A percentile compares a stretch with the other conserved stretches of the same genome.
These are phyloP conservation scores for Oncopeltus fasciatus DNA, from an alignment of 1,140 invertebrate genomes.

Conservation along the genomic window DNA sequence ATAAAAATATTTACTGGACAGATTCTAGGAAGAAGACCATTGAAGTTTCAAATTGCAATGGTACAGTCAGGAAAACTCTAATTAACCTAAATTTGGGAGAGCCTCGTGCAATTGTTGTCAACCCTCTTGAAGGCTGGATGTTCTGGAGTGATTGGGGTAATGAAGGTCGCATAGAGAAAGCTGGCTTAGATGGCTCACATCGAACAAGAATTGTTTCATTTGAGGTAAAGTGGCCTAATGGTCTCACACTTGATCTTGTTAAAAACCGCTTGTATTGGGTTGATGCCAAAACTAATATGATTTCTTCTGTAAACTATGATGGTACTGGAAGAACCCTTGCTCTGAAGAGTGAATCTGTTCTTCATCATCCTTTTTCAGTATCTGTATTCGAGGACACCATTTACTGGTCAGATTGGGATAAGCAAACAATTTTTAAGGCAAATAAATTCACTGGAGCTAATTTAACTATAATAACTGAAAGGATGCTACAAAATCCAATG, in stretches of 20 bases:
- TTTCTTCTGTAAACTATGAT: slow-evolving; percentile 76
- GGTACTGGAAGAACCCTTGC: slow-evolving; percentile 54
- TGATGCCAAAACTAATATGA: slow-evolving; percentile 81
- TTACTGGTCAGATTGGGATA: slow-evolving; percentile 96
- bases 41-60: slow-evolving; percentile 74
- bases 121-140: slow-evolving; percentile 89
- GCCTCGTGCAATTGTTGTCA: slow-evolving; percentile 85
- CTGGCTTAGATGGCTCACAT: slow-evolving; percentile 87
- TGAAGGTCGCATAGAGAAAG: slow-evolving; percentile 75
- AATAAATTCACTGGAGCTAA: slow-evolving; percentile 88
- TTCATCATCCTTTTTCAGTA: slow-evolving; percentile 84
- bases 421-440: slow-evolving; percentile 77
- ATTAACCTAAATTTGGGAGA: slow-evolving; percentile 74
- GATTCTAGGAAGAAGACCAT: slow-evolving; percentile 84
- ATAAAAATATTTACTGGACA: slow-evolving; percentile 85
- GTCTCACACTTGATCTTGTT: slow-evolving; percentile 76
- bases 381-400: slow-evolving; percentile 84
- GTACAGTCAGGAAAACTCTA: slow-evolving; percentile 74
- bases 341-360: slow-evolving; percentile 50
- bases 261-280: slow-evolving; percentile 81
- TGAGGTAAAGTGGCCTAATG: slow-evolving; percentile 92
- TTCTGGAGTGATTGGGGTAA: slow-evolving; percentile 96
- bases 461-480: slow-evolving; percentile 52
- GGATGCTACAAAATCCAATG: slow-evolving; percentile 78
- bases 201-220: slow-evolving; percentile 70